Conservation (phyloP, 2,113 vertebrate species). For the Setophaga kirtlandii region DNA sequence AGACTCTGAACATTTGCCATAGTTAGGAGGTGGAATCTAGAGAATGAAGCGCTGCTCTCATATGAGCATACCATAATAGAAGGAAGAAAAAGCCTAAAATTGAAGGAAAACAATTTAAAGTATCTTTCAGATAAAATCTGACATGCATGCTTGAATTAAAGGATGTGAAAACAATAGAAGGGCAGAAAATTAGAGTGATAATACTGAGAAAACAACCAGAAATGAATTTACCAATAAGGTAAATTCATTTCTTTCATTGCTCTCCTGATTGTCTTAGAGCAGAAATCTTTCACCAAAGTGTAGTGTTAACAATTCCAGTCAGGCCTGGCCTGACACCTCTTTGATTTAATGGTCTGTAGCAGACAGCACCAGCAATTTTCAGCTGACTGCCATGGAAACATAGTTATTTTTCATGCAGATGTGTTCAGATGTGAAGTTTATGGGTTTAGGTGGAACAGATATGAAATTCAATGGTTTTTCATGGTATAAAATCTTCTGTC, state of each 20-base stretch:
- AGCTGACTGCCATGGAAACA: background rate
- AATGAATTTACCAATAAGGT: background rate
- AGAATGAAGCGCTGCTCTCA: background rate
- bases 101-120: background rate
- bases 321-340: background rate
- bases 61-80: background rate
- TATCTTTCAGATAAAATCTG: background rate
- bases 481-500: background rate
- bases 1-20: background rate
- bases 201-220: background rate
- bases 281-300: background rate
- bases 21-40: background rate
- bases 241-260: background rate
- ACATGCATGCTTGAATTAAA: background rate
- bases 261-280: background rate
- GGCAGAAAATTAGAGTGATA: background rate
- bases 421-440: background rate
- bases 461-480: background rate
- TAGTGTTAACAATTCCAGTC: background rate
- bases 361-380: background rate
- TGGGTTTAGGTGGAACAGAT: background rate
- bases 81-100: background rate
- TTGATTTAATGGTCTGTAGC: background rate
- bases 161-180: background rate
- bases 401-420: background rate